Percentiles rank a stretch among this genome's conserved stretches.
Evolutionary conservation across 2,113 vertebrate genomes (phyloP).

Genomic region (Nothoprocta pentlandii): DNA sequence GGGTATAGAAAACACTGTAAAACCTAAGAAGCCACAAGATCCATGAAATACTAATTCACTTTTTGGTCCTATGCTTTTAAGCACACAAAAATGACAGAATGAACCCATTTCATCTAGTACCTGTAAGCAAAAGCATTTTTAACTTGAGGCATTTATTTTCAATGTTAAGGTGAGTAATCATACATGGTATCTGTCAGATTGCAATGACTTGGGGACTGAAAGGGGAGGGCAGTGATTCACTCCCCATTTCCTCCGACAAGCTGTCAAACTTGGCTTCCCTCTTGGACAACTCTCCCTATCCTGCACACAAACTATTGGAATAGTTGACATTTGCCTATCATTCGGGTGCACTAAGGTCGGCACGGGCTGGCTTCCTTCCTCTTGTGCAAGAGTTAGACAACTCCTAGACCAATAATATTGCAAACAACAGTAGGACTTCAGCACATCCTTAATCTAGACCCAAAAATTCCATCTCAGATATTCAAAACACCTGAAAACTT

Average conservation of each 20-base stretch:
- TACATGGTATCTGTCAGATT: background rate
- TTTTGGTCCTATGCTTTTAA: background rate
- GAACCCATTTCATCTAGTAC: background rate
- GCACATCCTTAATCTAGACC: background rate
- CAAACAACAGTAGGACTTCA: background rate
- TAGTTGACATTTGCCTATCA: background rate
- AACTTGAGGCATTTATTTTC: background rate
- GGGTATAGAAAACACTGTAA: background rate
- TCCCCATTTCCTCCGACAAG: background rate
- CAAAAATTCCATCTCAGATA: background rate
- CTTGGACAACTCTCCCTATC: background rate
- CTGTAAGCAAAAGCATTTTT: background rate
- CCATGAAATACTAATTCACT: constrained; percentile 6
- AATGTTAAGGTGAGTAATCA: background rate
- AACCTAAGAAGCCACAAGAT: constrained; percentile 26
- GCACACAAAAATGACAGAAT: background rate
- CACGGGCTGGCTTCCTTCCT: background rate
- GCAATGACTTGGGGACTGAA: background rate
- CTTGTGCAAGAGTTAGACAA: too few relatives aligned
- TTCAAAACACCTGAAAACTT: background rate
- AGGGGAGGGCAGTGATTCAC: background rate
- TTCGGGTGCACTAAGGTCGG: background rate
- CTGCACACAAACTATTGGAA: background rate
- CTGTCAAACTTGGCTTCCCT: background rate
- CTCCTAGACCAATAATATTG: background rate